phyloP scores from a whole-genome alignment of 2,888 invertebrate genomes.

The Dioctria rufipes region DNA sequence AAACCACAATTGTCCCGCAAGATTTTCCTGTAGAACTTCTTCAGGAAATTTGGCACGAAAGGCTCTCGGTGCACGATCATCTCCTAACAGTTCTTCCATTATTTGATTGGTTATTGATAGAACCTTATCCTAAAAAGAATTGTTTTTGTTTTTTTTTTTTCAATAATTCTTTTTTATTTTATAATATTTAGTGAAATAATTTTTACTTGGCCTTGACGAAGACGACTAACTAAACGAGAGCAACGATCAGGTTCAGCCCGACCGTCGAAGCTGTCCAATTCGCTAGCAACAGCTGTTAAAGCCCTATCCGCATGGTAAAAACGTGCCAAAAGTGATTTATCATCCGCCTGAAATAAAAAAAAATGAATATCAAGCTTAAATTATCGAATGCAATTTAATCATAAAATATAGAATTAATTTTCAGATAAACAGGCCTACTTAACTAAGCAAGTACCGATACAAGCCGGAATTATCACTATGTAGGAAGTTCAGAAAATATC shows the following conservation, averaged over 20 bases:
- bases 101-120: constrained; percentile 94
- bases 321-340: constrained; percentile 92
- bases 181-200: background rate
- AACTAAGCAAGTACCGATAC: too few species aligned
- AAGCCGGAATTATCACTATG: too few species aligned
- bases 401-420: too few species aligned
- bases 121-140: constrained; percentile 81
- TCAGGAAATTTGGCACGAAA: constrained; percentile 99
- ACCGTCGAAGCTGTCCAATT: constrained; percentile 99
- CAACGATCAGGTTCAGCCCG: constrained; percentile 98
- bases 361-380: background rate
- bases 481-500: too few species aligned
- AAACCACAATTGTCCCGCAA: constrained; percentile 99
- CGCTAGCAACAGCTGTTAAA: constrained; percentile 93
- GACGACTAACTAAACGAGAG: constrained; percentile 93
- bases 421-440: too few species aligned
- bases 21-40: constrained; percentile 97
- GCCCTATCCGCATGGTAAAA: constrained; percentile 99
- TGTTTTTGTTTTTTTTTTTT: constrained; percentile 14
- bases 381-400: too few species aligned
- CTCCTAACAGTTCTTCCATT: constrained; percentile 92
- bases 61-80: constrained; percentile 91
- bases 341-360: constrained; percentile 82
- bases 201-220: constrained; percentile 89
- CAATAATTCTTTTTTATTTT: background rate